phyloP scores from a whole-genome alignment of 2,113 vertebrate genomes.

The Paradoxurus hermaphroditus region DNA sequence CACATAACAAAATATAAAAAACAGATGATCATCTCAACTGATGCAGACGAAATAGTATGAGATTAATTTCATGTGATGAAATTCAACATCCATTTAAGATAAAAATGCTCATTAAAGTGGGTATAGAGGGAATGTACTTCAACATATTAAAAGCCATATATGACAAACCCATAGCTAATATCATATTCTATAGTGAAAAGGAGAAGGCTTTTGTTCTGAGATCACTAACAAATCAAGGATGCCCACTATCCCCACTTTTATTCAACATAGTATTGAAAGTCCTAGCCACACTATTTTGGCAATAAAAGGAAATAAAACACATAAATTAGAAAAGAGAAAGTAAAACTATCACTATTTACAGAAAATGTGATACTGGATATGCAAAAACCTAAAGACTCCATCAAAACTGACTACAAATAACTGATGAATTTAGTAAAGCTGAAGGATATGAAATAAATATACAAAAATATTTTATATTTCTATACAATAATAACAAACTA shows the following conservation, averaged over 20 bases:
- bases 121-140: neutral
- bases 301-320: neutral
- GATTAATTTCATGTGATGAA: neutral
- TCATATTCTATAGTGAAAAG: neutral
- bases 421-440: neutral
- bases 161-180: neutral
- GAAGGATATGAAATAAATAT: neutral
- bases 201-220: neutral
- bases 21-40: neutral
- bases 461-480: neutral
- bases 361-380: neutral
- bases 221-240: neutral
- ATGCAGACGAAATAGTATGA: neutral
- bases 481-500: neutral
- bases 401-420: neutral
- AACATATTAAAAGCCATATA: neutral
- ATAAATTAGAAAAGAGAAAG: neutral
- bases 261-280: neutral
- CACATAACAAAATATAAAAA: neutral
- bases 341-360: neutral
- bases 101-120: neutral
- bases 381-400: neutral
- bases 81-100: neutral
- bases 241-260: neutral
- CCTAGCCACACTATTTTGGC: neutral